A percentile compares a stretch with the other conserved stretches of the same genome.
Conservation (phyloP, 2,888 invertebrate species). For the Sarcophaga rosellei region DNA sequence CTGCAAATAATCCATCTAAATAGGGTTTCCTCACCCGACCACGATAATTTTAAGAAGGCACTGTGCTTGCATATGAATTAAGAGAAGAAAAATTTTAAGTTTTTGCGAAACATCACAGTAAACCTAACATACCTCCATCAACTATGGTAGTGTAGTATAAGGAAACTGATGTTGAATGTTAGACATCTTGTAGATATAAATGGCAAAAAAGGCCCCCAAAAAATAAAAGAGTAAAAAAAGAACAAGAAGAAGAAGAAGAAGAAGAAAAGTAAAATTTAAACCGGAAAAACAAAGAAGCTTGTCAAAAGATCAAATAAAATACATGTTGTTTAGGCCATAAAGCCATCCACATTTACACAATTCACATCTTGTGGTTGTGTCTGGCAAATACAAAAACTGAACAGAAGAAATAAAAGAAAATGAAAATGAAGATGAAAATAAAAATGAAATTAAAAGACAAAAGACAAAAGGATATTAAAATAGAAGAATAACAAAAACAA, state of each 20-base stretch:
- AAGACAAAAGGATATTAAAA: not conserved
- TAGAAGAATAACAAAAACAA: not conserved
- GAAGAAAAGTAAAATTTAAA: conserved; percentile 28
- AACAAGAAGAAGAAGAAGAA: too few species aligned
- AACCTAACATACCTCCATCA: too few species aligned
- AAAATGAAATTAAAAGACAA: conserved; percentile 5
- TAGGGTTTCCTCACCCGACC: too few species aligned
- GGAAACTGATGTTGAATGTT: not conserved
- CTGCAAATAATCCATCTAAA: too few species aligned
- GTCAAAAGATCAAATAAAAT: conserved; percentile 65
- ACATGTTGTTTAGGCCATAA: conserved; percentile 57
- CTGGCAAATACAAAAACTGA: conserved; percentile 48
- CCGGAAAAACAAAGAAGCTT: conserved; percentile 55
- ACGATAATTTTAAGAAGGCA: too few species aligned
- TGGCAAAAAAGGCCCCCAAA: not conserved
- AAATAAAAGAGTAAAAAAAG: conserved; percentile 2
- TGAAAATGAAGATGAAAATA: not conserved
- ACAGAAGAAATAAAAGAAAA: conserved; percentile 14
- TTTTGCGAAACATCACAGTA: too few species aligned
- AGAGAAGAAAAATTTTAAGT: too few species aligned
- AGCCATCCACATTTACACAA: conserved; percentile 53
- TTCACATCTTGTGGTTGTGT: conserved; percentile 60
- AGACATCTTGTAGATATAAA: not conserved
- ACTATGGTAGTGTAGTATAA: not conserved
- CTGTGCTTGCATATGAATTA: too few species aligned